phyloP scores from a whole-genome alignment of 1,140 invertebrate species.

The Drosophila pruinosa region DNA sequence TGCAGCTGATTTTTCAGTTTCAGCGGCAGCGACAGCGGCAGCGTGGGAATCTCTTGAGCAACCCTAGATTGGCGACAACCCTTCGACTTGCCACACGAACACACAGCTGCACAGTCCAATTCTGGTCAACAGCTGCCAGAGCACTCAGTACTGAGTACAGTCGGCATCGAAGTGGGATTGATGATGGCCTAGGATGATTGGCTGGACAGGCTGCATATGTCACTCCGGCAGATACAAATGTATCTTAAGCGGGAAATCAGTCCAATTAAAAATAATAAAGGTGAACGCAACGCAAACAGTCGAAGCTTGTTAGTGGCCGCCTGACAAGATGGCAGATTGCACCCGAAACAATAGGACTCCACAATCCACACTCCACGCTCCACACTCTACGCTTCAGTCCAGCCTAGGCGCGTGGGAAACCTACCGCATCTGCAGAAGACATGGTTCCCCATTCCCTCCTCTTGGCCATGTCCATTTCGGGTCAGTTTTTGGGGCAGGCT shows the following conservation, averaged over 20 bases:
- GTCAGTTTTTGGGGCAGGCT: neutral
- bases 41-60: slow-evolving; percentile 61
- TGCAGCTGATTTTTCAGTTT: slow-evolving; percentile 60
- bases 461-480: too few relatives aligned
- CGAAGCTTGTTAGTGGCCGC: slow-evolving; percentile 66
- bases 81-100: slow-evolving; percentile 42
- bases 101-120: slow-evolving; percentile 38
- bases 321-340: slow-evolving; percentile 74
- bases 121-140: slow-evolving; percentile 42
- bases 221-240: slow-evolving; percentile 69
- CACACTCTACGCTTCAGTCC: neutral
- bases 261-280: slow-evolving; percentile 80
- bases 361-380: neutral
- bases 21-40: slow-evolving; percentile 33
- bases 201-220: slow-evolving; percentile 55
- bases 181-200: slow-evolving; percentile 76
- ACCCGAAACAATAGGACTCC: slow-evolving; percentile 62
- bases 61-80: slow-evolving; percentile 62
- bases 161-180: slow-evolving; percentile 35
- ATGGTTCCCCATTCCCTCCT: too few relatives aligned
- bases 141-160: too few relatives aligned
- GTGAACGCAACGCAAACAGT: slow-evolving; percentile 42
- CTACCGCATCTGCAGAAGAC: slow-evolving; percentile 5
- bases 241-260: slow-evolving; percentile 75
- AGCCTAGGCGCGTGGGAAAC: slow-evolving; percentile 63